Evolutionary conservation across 2,113 vertebrate species (phyloP), one percentile per base, ranked within the genome.

Genomic region (Phyllopteryx taeniolatus): DNA sequence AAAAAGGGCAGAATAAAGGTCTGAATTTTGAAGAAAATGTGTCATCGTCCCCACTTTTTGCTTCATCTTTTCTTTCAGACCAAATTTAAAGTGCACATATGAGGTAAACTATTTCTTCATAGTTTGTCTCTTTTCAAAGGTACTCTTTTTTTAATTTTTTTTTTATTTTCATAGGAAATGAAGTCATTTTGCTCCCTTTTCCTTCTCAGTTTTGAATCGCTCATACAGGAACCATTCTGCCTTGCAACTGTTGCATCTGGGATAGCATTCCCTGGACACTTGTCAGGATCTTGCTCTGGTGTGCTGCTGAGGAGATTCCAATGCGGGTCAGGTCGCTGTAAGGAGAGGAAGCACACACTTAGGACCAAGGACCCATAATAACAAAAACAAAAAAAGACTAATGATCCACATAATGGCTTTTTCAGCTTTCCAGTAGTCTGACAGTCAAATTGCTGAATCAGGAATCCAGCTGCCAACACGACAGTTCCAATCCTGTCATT

Each of bases 71-170:
- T 85, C 74, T 77, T 91, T 87, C 72, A 82, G 59, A 90, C 91
- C 91, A 87, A 95, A 95, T 95, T 96, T 98, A 98, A 98, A 98
- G 97, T 99, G 97, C 97, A 95, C 94, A 95, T 93, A 96, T 96
- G 96, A 98, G 95, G 96, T 98, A 96, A 97, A 98, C 95, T 95
- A 98, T 95, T 94, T 94, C 92, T 95, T 95, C 93, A 90, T 94
- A 87, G 87, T 88, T 91, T 88, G 76, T 88, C 80, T 90, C 56
- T 78, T 79, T 80, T 82, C 77, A 80, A 82, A 74, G 75, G 79
- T 81, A 53, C 69, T 74, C 19, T 89, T 87, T 87, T 83, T 80
- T 79, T 49, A 81, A 78, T 27, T 84, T 84, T 78, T 71, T 74
- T 78, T 79, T 83, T 53, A 74, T 83, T 83, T 84, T 73, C 44